phyloP scores from a whole-genome alignment of 2,888 invertebrate genomes.

The Trissoscelio sp. region DNA sequence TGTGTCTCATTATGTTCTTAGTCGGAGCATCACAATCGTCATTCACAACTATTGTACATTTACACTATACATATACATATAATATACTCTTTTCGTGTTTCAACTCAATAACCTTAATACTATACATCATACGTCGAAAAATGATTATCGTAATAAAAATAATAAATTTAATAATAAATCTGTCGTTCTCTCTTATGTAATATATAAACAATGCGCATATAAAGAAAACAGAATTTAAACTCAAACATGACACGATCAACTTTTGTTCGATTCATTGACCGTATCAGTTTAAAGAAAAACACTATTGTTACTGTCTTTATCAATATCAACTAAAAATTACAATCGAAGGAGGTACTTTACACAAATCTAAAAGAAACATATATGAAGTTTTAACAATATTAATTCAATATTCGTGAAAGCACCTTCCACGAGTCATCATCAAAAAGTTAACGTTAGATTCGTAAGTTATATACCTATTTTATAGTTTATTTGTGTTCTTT shows the following conservation, averaged over 20 bases:
- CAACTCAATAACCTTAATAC: conserved; percentile 68
- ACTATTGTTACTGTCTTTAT: conserved; percentile 25
- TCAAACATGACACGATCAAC: conserved; percentile 30
- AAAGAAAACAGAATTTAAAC: conserved; percentile 57
- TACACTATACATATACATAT: conserved; percentile 71
- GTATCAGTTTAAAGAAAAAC: conserved; percentile 14
- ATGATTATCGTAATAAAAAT: conserved; percentile 63
- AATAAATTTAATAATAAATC: conserved; percentile 65
- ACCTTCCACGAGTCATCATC: conserved; percentile 30
- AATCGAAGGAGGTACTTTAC: conserved; percentile 16
- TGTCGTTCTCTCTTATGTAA: conserved; percentile 61
- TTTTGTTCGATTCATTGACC: background rate
- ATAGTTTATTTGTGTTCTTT: conserved; percentile 78
- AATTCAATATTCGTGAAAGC: too few relatives aligned
- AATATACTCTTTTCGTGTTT: conserved; percentile 69
- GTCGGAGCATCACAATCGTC: conserved; percentile 69
- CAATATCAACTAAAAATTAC: conserved; percentile 30
- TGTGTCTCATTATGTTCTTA: conserved; percentile 44
- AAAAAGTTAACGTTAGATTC: conserved; percentile 49
- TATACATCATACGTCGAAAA: conserved; percentile 61
- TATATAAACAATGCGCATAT: conserved; percentile 60
- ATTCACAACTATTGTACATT: conserved; percentile 71
- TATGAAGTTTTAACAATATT: too few relatives aligned
- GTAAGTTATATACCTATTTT: conserved; percentile 59
- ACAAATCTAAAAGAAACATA: conserved; percentile 5